Evolutionary conservation across 2,888 invertebrate genomes (phyloP).

Genomic region (Chrysina gloriosa): DNA sequence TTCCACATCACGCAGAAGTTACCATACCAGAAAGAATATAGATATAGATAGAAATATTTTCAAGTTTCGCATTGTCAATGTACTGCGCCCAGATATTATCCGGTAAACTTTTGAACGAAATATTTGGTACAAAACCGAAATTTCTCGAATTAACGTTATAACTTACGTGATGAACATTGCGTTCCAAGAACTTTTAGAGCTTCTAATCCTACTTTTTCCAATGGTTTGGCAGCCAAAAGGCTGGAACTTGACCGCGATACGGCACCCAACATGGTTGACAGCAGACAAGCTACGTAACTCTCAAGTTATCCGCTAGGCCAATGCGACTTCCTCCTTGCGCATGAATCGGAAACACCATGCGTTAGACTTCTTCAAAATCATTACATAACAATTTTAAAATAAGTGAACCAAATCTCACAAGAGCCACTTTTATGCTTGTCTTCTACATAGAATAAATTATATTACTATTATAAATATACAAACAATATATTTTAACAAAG

Average conservation of each 20-base stretch:
- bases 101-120: background rate
- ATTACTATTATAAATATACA: no score
- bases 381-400: slow-evolving; percentile 23
- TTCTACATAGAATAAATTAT: no score
- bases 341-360: slow-evolving; percentile 22
- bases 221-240: slow-evolving; percentile 71
- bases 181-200: slow-evolving; percentile 69
- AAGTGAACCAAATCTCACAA: background rate
- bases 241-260: slow-evolving; percentile 72
- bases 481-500: no score
- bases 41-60: no score
- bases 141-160: background rate
- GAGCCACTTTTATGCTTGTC: no score
- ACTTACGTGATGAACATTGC: slow-evolving; percentile 61
- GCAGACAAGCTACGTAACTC: slow-evolving; percentile 44
- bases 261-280: slow-evolving; percentile 71
- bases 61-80: no score
- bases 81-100: background rate
- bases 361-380: slow-evolving; percentile 3
- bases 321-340: slow-evolving; percentile 40
- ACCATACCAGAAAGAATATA: no score
- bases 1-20: no score
- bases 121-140: background rate
- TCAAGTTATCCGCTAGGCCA: slow-evolving; percentile 44
- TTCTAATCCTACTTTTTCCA: slow-evolving; percentile 71